Base-by-base conservation (phyloP, 2,888 invertebrate genomes). In the Luffia ferchaultella region DNA sequence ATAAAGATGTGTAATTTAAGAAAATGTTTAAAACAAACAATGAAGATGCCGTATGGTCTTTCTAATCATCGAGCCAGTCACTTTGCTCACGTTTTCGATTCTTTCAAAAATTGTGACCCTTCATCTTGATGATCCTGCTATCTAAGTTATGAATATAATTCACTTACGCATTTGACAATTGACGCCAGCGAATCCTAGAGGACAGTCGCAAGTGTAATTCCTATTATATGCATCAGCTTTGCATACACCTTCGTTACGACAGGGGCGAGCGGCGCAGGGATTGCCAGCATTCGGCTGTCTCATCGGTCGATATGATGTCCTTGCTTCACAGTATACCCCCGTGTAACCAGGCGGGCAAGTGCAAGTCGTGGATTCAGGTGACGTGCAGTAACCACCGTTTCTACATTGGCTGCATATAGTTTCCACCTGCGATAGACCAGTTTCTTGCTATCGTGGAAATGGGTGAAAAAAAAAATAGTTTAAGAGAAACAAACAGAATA, bases 231-330 rank as follows among this genome's bases (percentile, higher is more conserved):
- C 50, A 20, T 56, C 53, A 2, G 83, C 83, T 30, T 76, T 71
- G 68, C 97, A 97, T 0, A 86, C 86, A 42, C 94, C 96, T 0
- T 90, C 90, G 68, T 96, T 93, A 60, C 86, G 86, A 66, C 96
- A 97, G 0, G 95, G 95, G 20, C 79, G 77, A 1, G 85, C 73
- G 12, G 87, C 76, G 86, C 88, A 67, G 55, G 85, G 59, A 88
- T 90, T n/a, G n/a, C n/a, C n/a, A 53, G 52, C 15, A 50, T 46
- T 42, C 50, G 57, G 46, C 48, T 19, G 45, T n/a, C n/a, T n/a
- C n/a, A n/a, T n/a, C n/a, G n/a, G n/a, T n/a, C n/a, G n/a, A n/a
- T n/a, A n/a, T n/a, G n/a, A n/a, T 12, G 73, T n/a, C n/a, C n/a
- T 63, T 30, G 63, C 71, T 53, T 86, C 85, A 61, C 85, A 85